Evolutionary conservation across 2,888 invertebrate genomes (phyloP).

Genomic region (Drosophila suboccidentalis): DNA sequence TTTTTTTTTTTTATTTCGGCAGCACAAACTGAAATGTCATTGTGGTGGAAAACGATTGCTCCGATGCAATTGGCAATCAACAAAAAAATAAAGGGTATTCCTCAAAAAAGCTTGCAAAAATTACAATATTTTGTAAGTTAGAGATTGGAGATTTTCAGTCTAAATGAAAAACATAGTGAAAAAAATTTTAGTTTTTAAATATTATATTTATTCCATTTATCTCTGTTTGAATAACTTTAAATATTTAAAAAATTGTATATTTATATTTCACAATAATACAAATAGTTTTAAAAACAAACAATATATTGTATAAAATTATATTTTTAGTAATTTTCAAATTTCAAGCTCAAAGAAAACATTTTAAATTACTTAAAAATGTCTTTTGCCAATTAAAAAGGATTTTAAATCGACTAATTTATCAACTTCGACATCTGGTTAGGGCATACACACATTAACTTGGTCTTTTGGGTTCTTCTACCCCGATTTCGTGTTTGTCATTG

Average conservation of each 20-base stretch:
- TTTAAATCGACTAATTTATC: background rate
- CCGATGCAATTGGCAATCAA: conserved; percentile 4
- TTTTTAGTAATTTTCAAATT: background rate
- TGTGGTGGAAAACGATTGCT: conserved; percentile 66
- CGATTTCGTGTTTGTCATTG: conserved; percentile 60
- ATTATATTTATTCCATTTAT: no score
- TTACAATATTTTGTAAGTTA: background rate
- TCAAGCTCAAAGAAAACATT: no score
- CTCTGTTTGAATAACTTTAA: no score
- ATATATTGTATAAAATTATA: background rate
- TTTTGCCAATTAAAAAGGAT: background rate
- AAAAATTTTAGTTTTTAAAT: no score
- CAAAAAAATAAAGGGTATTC: conserved; percentile 13
- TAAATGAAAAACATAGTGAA: background rate
- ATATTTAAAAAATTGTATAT: no score
- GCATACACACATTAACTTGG: conserved; percentile 38
- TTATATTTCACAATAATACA: no score
- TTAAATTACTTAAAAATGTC: background rate
- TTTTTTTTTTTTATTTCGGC: conserved; percentile 11
- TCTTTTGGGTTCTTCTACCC: conserved; percentile 33
- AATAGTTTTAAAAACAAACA: no score
- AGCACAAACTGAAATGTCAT: conserved; percentile 67
- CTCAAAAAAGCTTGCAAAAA: background rate
- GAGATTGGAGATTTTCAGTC: background rate
- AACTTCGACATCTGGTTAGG: conserved; percentile 26